A percentile compares a stretch with the other conserved stretches of the same genome.
Evolutionary conservation across 2,888 invertebrate species (phyloP).

Genomic region (Oscheius onirici): DNA sequence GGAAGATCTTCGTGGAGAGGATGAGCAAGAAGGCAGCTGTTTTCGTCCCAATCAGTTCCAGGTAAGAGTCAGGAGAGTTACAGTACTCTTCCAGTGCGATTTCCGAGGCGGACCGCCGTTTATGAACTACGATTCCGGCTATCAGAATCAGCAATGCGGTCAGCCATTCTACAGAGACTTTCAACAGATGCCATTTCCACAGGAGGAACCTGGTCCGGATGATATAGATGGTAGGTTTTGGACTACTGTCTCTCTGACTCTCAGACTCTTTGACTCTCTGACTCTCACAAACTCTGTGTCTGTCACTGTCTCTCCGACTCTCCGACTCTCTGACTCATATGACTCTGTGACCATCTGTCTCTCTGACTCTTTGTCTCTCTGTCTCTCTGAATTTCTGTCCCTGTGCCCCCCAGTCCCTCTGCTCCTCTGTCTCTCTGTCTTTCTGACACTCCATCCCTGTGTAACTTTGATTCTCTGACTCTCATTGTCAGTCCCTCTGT

Average conservation of each 20-base stretch:
- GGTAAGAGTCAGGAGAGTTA: not conserved
- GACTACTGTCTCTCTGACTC: not conserved
- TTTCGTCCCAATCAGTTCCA: conserved; percentile 25
- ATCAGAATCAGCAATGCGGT: conserved; percentile 7
- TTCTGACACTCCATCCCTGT: not conserved
- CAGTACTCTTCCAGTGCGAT: not conserved
- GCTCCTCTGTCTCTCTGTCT: no score
- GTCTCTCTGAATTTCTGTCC: no score
- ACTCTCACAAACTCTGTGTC: no score
- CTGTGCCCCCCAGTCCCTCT: no score
- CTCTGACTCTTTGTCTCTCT: no score
- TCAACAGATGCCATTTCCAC: conserved; percentile 19
- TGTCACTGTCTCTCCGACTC: no score
- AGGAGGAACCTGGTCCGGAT: not conserved
- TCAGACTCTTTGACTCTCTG: no score
- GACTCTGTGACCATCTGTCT: no score
- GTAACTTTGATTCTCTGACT: no score
- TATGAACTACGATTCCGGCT: conserved; percentile 11
- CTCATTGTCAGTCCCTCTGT: no score
- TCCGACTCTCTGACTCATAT: not conserved
- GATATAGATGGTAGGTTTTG: conserved; percentile 14
- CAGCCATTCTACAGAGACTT: conserved; percentile 4
- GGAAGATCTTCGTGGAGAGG: conserved; percentile 31
- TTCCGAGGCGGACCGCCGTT: conserved; percentile 16
- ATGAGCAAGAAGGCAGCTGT: conserved; percentile 26